Conservation (phyloP, 2,888 invertebrate species). For the Thalpophila matura region DNA sequence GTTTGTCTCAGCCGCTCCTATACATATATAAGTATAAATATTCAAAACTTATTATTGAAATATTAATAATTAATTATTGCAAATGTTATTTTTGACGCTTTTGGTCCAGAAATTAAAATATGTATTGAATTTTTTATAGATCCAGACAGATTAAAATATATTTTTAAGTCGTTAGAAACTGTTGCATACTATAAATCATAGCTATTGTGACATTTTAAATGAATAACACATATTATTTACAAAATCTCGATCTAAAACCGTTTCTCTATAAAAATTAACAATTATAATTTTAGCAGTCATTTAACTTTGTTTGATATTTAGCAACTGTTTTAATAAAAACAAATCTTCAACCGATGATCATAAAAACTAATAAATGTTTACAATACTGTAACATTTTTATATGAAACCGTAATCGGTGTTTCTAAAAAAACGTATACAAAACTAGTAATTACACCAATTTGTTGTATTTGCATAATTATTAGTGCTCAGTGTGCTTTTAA, state of each 20-base stretch:
- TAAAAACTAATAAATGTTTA: slow-evolving; percentile 43
- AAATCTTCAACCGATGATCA: slow-evolving; percentile 35
- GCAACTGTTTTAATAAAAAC: slow-evolving; percentile 42
- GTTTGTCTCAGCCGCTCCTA: not conserved
- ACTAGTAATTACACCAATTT: slow-evolving; percentile 59
- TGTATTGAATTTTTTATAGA: slow-evolving; percentile 28
- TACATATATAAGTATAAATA: not conserved
- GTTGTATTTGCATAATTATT: slow-evolving; percentile 63
- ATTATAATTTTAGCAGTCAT: slow-evolving; percentile 33
- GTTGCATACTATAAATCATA: slow-evolving; percentile 46
- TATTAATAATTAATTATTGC: slow-evolving; percentile 16
- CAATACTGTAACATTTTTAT: slow-evolving; percentile 37
- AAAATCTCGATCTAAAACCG: slow-evolving; percentile 7
- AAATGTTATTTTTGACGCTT: slow-evolving; percentile 28
- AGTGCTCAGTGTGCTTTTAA: slow-evolving; percentile 51
- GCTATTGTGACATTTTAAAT: slow-evolving; percentile 45
- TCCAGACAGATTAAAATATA: slow-evolving; percentile 30
- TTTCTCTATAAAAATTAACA: slow-evolving; percentile 35
- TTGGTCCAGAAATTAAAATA: slow-evolving; percentile 35
- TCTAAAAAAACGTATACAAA: slow-evolving; percentile 36
- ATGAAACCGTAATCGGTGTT: slow-evolving; percentile 38
- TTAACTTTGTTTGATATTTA: slow-evolving; percentile 33
- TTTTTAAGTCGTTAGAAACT: slow-evolving; percentile 21
- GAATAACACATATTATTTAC: slow-evolving; percentile 13
- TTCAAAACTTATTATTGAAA: slow-evolving; percentile 1